Base-by-base conservation (phyloP, 2,888 invertebrate genomes). In the Aplocera efformata region DNA sequence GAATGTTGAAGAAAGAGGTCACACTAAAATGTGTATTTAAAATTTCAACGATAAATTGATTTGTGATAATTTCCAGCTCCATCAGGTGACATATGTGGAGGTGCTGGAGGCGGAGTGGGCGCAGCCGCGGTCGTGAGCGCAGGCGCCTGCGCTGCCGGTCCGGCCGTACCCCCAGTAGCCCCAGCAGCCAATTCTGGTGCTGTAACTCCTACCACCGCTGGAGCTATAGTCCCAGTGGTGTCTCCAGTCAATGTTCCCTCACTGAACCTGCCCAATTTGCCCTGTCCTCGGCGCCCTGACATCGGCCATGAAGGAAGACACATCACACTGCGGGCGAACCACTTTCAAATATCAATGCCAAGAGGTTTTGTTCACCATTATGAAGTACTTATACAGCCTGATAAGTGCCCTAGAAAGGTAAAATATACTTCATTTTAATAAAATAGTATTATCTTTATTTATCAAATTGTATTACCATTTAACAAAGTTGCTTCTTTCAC, bases 281-380 rank as follows among this genome's bases (percentile, higher is more conserved):
- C 96, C 74, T 98, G 98, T 81, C 98, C 98, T 27, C 92, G 97
- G 45, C 92, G 99, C 53, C 99, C 99, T 49, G 98, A 98, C 88
- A 92, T 98, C 60, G 99, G 99, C 42, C 94, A 96, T 50, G 99
- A 99, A 83, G 99, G 99, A 42, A 92, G 98, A 44, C 95, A 97
- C 37, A 99, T 99, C 61, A 93, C 96, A 67, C 92, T 99, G 56
- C 92, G 98, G 58, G 99, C 99, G 50, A 99, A 99, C 88, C 99
- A 99, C 88, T 99, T 99, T 86, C 98, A 98, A 91, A 98, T 99
- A 73, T 94, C 97, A 32, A 99, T 99, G 95, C 99, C 99, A 9
- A 92, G 98, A 66, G 98, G 99, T 42, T 98, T 94, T 85, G 98
- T 99, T 37, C 99, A 99, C 88, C 99, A 99, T 80, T 99, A 99